phyloP scores from a whole-genome alignment of 2,888 invertebrate species.

The Hesperia comma region DNA sequence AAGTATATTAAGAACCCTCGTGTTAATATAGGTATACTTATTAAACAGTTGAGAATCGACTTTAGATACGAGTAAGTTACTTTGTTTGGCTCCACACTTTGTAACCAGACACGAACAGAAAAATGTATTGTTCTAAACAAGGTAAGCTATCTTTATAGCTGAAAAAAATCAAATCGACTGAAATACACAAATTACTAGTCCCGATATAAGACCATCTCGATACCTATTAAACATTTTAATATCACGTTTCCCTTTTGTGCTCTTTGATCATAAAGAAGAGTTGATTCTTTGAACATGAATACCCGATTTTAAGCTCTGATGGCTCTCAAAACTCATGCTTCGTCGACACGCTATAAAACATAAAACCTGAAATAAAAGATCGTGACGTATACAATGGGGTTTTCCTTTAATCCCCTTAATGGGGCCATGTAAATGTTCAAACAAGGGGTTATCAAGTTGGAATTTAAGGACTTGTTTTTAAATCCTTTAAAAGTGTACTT shows the following conservation, averaged over 20 bases:
- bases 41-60: too few species aligned
- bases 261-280: background rate
- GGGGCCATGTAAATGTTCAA: slow-evolving; percentile 2
- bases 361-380: slow-evolving; percentile 4
- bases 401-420: slow-evolving; percentile 13
- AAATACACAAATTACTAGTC: too few species aligned
- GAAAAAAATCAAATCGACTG: too few species aligned
- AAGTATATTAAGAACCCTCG: too few species aligned
- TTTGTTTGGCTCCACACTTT: too few species aligned
- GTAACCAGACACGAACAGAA: too few species aligned
- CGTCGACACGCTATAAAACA: background rate
- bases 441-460: background rate
- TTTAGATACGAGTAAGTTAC: too few species aligned
- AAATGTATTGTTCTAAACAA: too few species aligned
- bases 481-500: background rate
- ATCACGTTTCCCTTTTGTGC: background rate
- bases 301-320: slow-evolving; percentile 1
- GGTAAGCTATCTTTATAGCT: too few species aligned
- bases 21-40: too few species aligned
- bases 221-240: too few species aligned
- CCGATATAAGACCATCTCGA: too few species aligned
- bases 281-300: background rate
- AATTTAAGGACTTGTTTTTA: background rate
- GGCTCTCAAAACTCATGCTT: slow-evolving; percentile 6
- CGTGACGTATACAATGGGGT: slow-evolving; percentile 10